Evolutionary conservation across 2,888 invertebrate genomes (phyloP), one percentile per base, ranked within the genome.

Genomic region (Nomada fabriciana): DNA sequence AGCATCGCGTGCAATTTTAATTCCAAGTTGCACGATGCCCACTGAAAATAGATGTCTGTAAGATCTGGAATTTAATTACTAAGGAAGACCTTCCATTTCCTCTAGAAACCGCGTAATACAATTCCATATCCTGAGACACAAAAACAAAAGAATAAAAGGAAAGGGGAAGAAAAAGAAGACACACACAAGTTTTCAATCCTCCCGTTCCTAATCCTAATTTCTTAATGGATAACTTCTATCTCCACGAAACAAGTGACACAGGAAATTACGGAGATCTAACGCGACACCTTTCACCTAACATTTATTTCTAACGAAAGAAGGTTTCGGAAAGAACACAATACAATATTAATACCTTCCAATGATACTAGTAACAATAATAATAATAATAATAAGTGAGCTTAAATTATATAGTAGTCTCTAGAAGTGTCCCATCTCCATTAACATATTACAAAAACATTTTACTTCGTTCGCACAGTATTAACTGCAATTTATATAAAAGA

Each of bases 141-240:
- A 23, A n/a, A 52, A 3, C 13, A 3, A 7, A 5, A 29, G 25
- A 59, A 59, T 7, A 60, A n/a, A 29, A 10, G 18, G 29, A n/a
- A 47, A 47, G 3, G 15, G 47, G 47, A 15, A 47, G 47, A 36
- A 36, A 36, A 5, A 7, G 36, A 36, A 36, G 36, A 36, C 36
- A 13, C 47, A 15, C 47, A 47, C 47, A 15, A 10, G 47, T 47
- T 47, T 47, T 15, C 47, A 69, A 57, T 20, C 25, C 25, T 43
- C 42, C 64, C 36, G 57, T 50, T 50, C 36, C 53, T 74, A 61
- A 74, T 74, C 61, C 74, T 55, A 78, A 78, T 78, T 67, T 36
- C 53, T 47, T 78, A 74, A 78, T 78, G 77, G 67, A 57, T 52
- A 47, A 43, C 42, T 5, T 42, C 18, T 43, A 13, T 42, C 42